phyloP scores from a whole-genome alignment of 2,888 invertebrate species.

The Cheilosia urbana region DNA sequence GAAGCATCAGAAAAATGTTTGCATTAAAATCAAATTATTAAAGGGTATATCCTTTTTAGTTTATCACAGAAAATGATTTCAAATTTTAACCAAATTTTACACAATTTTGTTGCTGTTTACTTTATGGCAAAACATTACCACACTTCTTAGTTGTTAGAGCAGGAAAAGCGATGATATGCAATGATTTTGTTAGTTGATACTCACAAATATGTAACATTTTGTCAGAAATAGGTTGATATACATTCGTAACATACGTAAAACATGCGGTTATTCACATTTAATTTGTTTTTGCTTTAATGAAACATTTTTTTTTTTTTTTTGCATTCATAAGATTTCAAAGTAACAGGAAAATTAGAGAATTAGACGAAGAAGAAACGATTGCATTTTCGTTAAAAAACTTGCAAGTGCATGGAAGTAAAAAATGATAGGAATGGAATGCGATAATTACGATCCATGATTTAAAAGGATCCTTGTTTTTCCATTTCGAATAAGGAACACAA shows the following conservation, averaged over 20 bases:
- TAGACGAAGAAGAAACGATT: background rate
- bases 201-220: constrained; percentile 60
- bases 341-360: background rate
- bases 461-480: no score
- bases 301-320: constrained; percentile 1
- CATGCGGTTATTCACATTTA: constrained; percentile 58
- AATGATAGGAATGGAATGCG: background rate
- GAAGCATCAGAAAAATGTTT: constrained; percentile 62
- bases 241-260: constrained; percentile 18
- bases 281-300: background rate
- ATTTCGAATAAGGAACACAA: no score
- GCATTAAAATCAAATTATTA: constrained; percentile 18
- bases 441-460: background rate
- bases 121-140: constrained; percentile 58
- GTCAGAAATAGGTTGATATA: constrained; percentile 71
- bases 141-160: constrained; percentile 55
- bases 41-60: background rate
- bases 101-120: constrained; percentile 3
- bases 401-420: background rate
- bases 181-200: constrained; percentile 64
- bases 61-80: background rate
- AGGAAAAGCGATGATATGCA: constrained; percentile 68
- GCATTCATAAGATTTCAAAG: constrained; percentile 22
- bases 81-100: constrained; percentile 8
- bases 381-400: background rate